Evolutionary conservation across 2,113 vertebrate species (phyloP), one percentile per base, ranked within the genome.

Genomic region (Channa argus): DNA sequence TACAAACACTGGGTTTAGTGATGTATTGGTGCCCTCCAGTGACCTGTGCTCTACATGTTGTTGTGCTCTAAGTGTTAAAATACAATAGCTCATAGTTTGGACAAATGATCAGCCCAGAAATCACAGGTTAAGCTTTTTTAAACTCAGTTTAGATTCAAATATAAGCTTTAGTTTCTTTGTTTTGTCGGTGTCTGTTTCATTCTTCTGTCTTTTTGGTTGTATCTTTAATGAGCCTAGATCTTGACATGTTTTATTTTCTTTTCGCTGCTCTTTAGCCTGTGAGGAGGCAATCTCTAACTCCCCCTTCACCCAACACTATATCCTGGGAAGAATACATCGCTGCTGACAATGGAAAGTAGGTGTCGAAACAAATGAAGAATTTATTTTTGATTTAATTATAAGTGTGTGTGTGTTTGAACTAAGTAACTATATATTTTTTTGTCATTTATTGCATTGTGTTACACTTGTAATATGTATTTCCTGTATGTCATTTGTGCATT

Each of bases 311-410:
- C 54, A 99, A 96, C 92, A 98, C 96, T 37, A 97, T 98, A 74
- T 96, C 96, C 0, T 99, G 98, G 98, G 98, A 99, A 64, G 98
- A 99, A 68, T 99, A 99, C 92, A 97, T 99, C 85, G 95, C 94
- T 66, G 95, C 97, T 12, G 98, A 99, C 88, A 96, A 96, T n/a
- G 98, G 97, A 83, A 99, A 96, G 98, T 99, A 90, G 70, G 84
- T 89, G 24, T 24, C 1, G 24, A 24, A 24, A 24, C 24, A 24
- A 24, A 24, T 24, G 24, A 24, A 24, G 24, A 24, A 24, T 24
- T 24, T 24, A 24, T 24, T 24, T 24, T 24, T 24, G 24, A 24
- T 24, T 24, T 24, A 24, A 24, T 24, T 24, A 1, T 24, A 1
- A 1, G 24, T 24, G 24, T 24, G 24, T 24, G 24, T 24, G 24